phyloP scores from a whole-genome alignment of 2,797 vertebrate genomes.

The Linurgus olivaceus region DNA sequence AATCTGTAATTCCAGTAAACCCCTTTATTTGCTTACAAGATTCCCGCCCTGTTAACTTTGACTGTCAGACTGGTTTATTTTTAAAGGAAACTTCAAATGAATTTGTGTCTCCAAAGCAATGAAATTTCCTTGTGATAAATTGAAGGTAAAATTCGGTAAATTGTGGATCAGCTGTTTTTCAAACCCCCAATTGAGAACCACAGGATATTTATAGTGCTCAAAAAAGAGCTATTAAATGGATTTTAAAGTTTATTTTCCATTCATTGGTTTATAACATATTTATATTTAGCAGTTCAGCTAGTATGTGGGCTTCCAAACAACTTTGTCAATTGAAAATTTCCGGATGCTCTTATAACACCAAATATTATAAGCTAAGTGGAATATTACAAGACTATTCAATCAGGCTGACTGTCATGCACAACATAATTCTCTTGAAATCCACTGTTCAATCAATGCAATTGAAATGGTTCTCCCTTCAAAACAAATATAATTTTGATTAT shows the following conservation, averaged over 20 bases:
- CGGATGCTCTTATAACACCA: not conserved
- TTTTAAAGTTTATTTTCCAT: slow-evolving; percentile 9
- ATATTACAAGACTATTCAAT: slow-evolving; percentile 8
- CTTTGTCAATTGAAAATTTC: slow-evolving; percentile 24
- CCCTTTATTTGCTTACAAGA: not conserved
- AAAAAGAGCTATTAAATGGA: not conserved
- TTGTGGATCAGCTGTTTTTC: not conserved
- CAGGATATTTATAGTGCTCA: not conserved
- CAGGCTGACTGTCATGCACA: not conserved
- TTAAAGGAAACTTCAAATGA: not conserved
- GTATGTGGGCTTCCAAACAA: not conserved
- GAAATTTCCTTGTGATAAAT: not conserved
- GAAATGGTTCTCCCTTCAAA: not conserved
- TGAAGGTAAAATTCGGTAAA: not conserved
- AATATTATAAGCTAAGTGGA: not conserved
- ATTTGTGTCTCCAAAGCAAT: not conserved
- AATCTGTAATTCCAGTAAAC: not conserved
- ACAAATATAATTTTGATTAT: not conserved
- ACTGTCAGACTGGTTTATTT: not conserved
- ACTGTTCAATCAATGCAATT: not conserved
- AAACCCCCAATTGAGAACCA: not conserved
- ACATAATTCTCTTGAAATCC: slow-evolving; percentile 31
- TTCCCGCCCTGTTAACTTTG: not conserved
- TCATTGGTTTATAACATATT: not conserved
- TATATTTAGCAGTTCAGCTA: slow-evolving; percentile 24